A percentile compares a stretch with the other conserved stretches of the same genome.
phyloP scores from a whole-genome alignment of 2,113 vertebrate genomes.

The Urocolius indicus region DNA sequence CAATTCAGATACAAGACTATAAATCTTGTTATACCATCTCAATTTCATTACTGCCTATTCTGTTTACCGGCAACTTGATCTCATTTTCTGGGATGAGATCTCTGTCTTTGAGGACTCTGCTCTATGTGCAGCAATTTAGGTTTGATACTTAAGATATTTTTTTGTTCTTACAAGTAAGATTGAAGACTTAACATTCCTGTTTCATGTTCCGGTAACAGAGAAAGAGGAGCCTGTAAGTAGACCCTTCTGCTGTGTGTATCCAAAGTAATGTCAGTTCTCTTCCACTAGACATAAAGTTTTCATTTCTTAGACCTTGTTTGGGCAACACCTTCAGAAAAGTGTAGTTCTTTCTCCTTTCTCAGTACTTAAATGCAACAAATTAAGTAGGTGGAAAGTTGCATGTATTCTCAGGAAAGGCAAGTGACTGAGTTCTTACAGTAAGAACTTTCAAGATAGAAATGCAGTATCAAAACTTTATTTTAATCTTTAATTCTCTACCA shows the following conservation, averaged over 20 bases:
- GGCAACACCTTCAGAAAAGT: neutral
- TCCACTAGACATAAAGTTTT: neutral
- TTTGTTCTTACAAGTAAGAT: neutral
- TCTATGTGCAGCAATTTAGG: rapidly evolving
- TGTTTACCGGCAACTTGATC: neutral
- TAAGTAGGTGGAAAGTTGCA: neutral
- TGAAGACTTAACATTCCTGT: neutral
- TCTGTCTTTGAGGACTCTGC: neutral
- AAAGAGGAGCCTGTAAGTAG: neutral
- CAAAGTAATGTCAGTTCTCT: neutral
- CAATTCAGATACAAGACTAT: neutral
- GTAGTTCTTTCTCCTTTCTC: neutral
- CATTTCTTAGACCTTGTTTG: neutral
- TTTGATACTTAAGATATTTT: neutral
- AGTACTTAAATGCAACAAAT: neutral
- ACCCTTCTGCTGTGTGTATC: neutral
- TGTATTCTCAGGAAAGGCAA: neutral
- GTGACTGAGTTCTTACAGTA: neutral
- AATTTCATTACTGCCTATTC: neutral
- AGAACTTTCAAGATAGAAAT: neutral
- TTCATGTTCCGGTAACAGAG: neutral
- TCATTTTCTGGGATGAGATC: neutral
- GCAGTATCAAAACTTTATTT: neutral
- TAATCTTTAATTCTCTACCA: neutral
- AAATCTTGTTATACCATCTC: neutral